Evolutionary conservation across 2,113 vertebrate genomes (phyloP).

Genomic region (Elephantulus edwardii): DNA sequence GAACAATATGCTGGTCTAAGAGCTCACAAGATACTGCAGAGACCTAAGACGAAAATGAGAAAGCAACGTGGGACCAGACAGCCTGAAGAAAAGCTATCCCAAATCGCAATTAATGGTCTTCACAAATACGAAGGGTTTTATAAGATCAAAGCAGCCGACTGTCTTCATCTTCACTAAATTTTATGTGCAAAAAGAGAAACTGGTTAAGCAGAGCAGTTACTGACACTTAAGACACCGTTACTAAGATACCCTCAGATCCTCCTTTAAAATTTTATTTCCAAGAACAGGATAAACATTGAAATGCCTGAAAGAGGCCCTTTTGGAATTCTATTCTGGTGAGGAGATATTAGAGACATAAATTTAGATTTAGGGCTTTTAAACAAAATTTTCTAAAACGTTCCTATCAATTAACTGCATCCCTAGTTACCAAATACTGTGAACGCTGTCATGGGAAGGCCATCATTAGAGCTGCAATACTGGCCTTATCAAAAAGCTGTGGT

Average conservation of each 20-base stretch:
- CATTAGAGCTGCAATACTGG: background rate
- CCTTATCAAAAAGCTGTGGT: background rate
- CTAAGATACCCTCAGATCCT: slow-evolving; percentile 10
- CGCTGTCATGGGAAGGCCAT: background rate
- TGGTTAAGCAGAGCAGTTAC: slow-evolving; percentile 32
- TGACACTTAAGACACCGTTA: slow-evolving; percentile 12
- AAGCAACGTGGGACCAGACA: background rate
- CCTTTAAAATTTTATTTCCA: background rate
- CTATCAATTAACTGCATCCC: background rate
- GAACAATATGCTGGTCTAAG: background rate
- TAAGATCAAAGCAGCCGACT: slow-evolving; percentile 46
- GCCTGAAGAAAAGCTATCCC: slow-evolving; percentile 8
- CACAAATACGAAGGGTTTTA: background rate
- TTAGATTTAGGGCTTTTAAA: background rate
- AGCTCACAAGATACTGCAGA: background rate
- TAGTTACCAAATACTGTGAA: background rate
- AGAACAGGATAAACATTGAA: background rate
- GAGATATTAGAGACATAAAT: background rate
- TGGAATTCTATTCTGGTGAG: slow-evolving; percentile 22
- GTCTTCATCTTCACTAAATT: slow-evolving; percentile 42
- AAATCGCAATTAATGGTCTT: slow-evolving; percentile 41
- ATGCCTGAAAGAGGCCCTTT: background rate
- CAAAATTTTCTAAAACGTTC: slow-evolving; percentile 11
- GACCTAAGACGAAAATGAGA: slow-evolving; percentile 22
- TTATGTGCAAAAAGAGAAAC: slow-evolving; percentile 36